Conservation (phyloP, 2,113 vertebrate species). For the Dromiciops gliroides region DNA sequence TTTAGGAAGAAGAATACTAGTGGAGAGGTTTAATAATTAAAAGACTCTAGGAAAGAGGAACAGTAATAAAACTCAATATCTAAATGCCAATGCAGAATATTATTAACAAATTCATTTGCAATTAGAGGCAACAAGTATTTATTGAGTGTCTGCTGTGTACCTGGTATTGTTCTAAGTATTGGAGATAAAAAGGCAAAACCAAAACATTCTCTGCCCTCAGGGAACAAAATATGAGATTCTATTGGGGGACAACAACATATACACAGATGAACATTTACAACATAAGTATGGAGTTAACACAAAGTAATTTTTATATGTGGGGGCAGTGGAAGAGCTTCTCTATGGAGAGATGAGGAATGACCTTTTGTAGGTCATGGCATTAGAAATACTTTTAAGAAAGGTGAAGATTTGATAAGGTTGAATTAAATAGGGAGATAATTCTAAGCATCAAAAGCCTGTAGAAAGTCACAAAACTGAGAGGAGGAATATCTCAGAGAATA, state of each 20-base stretch:
- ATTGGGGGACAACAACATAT: not conserved
- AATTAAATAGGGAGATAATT: not conserved
- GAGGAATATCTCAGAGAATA: not conserved
- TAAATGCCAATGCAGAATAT: not conserved
- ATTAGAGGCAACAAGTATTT: not conserved
- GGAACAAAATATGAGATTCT: not conserved
- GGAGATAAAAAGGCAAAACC: not conserved
- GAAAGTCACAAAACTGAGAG: not conserved
- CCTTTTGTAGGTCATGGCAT: not conserved
- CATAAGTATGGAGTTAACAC: not conserved
- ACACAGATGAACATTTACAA: not conserved
- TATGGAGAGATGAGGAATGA: not conserved
- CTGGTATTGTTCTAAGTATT: not conserved
- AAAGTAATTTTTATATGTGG: not conserved
- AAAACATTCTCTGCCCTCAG: not conserved
- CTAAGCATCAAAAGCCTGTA: not conserved
- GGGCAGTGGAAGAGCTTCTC: not conserved
- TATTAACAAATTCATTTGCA: not conserved
- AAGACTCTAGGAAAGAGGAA: not conserved
- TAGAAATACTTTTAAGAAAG: not conserved
- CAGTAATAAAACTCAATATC: not conserved
- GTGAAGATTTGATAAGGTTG: not conserved
- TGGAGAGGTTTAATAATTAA: not conserved
- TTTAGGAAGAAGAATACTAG: not conserved
- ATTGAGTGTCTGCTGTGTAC: not conserved